A percentile compares a stretch with the other conserved stretches of the same genome.
Evolutionary conservation across 2,888 invertebrate genomes (phyloP).

Genomic region (Isotomurus palustris): DNA sequence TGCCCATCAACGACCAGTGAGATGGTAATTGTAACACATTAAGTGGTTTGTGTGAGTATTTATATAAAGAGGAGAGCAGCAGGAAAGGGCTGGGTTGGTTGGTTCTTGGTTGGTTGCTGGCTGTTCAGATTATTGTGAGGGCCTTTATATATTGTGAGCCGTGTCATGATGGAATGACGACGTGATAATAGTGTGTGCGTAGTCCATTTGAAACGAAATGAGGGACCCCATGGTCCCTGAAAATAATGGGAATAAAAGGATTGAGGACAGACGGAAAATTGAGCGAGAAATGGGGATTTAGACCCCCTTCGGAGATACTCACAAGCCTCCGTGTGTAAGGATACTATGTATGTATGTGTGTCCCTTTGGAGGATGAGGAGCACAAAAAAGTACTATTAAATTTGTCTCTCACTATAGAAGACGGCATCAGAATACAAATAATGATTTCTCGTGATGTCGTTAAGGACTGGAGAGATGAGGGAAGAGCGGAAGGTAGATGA

Average conservation of each 20-base stretch:
- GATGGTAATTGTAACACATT: no score
- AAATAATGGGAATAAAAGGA: constrained; percentile 26
- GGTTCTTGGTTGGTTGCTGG: no score
- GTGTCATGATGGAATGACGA: constrained; percentile 2
- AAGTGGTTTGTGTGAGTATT: no score
- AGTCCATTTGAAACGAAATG: not conserved
- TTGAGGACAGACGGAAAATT: constrained; percentile 32
- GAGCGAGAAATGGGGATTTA: constrained; percentile 23
- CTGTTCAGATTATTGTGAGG: not conserved
- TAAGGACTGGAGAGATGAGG: not conserved
- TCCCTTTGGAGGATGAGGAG: no score
- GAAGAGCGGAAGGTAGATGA: no score
- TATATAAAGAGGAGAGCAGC: no score
- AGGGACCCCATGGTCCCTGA: constrained; percentile 4
- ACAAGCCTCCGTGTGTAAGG: not conserved
- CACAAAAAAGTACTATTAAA: not conserved
- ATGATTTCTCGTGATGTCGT: not conserved
- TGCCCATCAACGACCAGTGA: no score
- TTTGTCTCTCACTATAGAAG: constrained; percentile 9
- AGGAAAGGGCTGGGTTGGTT: no score
- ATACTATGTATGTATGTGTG: not conserved
- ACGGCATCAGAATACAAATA: not conserved
- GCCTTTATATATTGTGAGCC: no score
- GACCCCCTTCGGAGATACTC: constrained; percentile 1
- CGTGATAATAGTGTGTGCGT: no score